A percentile compares a stretch with the other conserved stretches of the same genome.
Evolutionary conservation across 2,113 vertebrate species (phyloP).

Genomic region (Ameiurus melas): DNA sequence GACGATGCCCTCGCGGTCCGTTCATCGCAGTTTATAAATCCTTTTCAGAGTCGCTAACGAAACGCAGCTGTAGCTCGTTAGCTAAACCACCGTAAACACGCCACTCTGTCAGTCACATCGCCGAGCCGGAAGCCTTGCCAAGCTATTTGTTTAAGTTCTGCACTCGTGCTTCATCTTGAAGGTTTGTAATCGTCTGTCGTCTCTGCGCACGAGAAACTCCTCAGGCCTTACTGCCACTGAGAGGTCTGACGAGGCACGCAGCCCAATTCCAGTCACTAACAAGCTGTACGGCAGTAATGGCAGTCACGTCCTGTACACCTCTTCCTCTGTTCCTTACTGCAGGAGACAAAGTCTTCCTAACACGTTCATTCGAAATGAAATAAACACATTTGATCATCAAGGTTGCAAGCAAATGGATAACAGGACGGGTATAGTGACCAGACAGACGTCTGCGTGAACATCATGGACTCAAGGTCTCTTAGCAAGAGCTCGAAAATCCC

Average conservation of each 20-base stretch:
- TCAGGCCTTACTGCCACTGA: background rate
- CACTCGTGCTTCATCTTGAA: background rate
- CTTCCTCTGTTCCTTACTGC: background rate
- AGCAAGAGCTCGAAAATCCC: background rate
- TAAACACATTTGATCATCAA: background rate
- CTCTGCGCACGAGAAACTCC: background rate
- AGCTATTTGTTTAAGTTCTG: background rate
- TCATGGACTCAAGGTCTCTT: background rate
- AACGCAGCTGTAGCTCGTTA: slow-evolving; percentile 11
- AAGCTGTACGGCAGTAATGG: background rate
- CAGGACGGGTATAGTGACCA: background rate
- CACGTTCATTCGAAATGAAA: background rate
- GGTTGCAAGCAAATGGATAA: background rate
- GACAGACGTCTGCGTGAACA: background rate
- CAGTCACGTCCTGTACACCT: background rate
- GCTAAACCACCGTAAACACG: background rate
- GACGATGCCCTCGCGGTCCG: background rate
- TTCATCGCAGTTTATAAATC: background rate
- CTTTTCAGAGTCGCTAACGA: background rate
- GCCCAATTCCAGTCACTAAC: background rate
- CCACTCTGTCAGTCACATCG: background rate
- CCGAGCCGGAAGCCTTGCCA: background rate
- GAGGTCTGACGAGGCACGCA: background rate
- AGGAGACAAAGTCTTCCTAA: background rate
- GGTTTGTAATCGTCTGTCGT: background rate